phyloP scores from a whole-genome alignment of 2,113 vertebrate genomes.

The Turdus rufiventris region DNA sequence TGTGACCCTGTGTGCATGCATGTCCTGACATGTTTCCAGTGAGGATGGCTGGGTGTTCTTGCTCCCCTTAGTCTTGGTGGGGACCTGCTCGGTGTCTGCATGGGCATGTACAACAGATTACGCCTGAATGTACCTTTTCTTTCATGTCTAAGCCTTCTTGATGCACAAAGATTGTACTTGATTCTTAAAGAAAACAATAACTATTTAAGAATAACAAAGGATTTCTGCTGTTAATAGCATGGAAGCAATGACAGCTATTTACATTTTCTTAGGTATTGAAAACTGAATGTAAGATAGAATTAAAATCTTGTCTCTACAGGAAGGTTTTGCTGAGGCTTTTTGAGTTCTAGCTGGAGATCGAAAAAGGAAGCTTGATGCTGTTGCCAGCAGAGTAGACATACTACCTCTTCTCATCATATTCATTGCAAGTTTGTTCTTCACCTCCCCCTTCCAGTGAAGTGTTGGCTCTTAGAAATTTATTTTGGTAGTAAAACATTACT shows the following conservation, averaged over 20 bases:
- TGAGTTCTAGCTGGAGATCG: background rate
- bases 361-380: background rate
- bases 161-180: background rate
- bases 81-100: background rate
- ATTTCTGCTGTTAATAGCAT: background rate
- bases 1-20: background rate
- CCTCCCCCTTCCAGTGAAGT: constrained; percentile 26
- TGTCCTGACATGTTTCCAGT: background rate
- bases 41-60: background rate
- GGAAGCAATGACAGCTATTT: background rate
- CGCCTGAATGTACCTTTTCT: background rate
- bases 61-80: background rate
- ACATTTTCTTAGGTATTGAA: background rate
- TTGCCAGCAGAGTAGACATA: background rate
- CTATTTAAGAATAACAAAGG: background rate
- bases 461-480: constrained; percentile 53
- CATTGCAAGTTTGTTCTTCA: constrained; percentile 27
- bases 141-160: background rate
- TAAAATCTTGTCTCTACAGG: background rate
- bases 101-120: background rate
- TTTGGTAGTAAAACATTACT: constrained; percentile 59
- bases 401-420: constrained; percentile 45
- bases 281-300: background rate
- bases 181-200: background rate
- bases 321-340: background rate